phyloP scores from a whole-genome alignment of 2,797 vertebrate species.

The Emys orbicularis region DNA sequence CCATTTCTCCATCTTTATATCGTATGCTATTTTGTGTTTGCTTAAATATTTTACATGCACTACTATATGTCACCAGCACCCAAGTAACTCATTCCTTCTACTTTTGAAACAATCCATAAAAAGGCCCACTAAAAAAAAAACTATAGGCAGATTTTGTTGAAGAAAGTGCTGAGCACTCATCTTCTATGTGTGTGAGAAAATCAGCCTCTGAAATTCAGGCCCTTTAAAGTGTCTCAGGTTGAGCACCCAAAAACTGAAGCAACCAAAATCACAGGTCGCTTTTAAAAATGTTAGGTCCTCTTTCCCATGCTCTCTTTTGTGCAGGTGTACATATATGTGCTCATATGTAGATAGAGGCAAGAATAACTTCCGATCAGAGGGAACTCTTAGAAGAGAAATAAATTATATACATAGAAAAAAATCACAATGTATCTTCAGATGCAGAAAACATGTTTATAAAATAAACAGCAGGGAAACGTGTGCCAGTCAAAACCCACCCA shows the following conservation, averaged over 20 bases:
- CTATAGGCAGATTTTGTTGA: background rate
- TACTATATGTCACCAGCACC: background rate
- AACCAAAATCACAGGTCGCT: background rate
- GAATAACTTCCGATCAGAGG: background rate
- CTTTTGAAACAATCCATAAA: background rate
- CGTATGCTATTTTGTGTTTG: background rate
- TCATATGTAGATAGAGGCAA: background rate
- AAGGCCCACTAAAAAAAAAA: background rate
- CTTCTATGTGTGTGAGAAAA: background rate
- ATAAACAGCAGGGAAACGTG: accelerated
- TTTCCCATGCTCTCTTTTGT: background rate
- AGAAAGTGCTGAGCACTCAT: accelerated
- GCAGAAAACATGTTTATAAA: background rate
- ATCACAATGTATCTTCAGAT: background rate
- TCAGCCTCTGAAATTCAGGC: background rate
- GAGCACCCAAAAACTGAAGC: background rate
- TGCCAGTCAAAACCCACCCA: background rate
- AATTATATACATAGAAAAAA: background rate
- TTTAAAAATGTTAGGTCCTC: background rate
- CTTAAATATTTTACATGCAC: background rate
- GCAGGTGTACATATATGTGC: background rate
- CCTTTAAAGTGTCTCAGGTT: background rate
- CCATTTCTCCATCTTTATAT: background rate
- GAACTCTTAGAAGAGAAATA: background rate
- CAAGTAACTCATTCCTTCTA: background rate